phyloP scores from a whole-genome alignment of 2,888 invertebrate species.

The Boloria selene region DNA sequence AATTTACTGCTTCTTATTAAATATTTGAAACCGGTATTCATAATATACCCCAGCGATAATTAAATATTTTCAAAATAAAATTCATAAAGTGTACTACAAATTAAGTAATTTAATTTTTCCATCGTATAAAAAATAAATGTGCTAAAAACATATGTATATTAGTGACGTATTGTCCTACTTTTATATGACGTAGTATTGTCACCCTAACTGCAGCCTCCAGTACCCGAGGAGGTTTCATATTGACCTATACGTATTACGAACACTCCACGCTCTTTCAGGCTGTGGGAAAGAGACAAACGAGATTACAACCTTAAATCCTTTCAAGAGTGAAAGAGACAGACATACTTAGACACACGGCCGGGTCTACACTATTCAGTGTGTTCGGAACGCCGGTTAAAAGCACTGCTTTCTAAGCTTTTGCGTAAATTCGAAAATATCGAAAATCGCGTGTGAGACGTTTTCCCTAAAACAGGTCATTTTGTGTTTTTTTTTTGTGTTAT shows the following conservation, averaged over 20 bases:
- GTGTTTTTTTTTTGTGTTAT: conserved; percentile 2
- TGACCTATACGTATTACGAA: conserved; percentile 82
- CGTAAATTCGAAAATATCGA: conserved; percentile 37
- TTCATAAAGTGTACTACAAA: too few species aligned
- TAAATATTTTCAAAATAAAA: too few species aligned
- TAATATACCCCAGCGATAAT: too few species aligned
- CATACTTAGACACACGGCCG: conserved; percentile 59
- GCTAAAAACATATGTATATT: background rate
- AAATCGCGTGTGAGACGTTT: conserved; percentile 36
- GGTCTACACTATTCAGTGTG: conserved; percentile 72
- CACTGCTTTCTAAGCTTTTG: conserved; percentile 41
- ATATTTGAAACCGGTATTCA: too few species aligned
- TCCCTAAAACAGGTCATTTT: background rate
- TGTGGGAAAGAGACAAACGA: conserved; percentile 58
- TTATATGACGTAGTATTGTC: conserved; percentile 45
- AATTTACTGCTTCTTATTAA: too few species aligned
- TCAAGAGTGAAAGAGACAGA: conserved; percentile 55
- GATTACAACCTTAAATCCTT: conserved; percentile 43
- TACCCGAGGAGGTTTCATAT: conserved; percentile 80
- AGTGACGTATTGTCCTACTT: conserved; percentile 23
- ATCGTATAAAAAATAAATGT: too few species aligned
- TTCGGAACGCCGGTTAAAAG: conserved; percentile 60
- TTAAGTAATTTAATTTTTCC: too few species aligned
- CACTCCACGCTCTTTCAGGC: conserved; percentile 68
- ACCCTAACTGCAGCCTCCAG: conserved; percentile 80